phyloP scores from a whole-genome alignment of 2,113 vertebrate genomes.

The Pica pica region DNA sequence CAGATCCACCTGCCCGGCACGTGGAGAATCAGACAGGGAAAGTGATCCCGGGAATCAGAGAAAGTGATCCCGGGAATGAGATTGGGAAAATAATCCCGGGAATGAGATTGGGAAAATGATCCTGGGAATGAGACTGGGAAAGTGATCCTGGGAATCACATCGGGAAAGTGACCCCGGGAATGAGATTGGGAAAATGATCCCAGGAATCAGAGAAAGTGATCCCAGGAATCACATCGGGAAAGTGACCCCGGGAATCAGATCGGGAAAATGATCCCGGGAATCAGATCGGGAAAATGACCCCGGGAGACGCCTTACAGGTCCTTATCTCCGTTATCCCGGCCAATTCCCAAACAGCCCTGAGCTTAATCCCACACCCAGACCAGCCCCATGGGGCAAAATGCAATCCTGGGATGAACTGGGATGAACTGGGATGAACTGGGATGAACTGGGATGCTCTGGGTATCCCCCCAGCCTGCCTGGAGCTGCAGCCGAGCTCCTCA shows the following conservation, averaged over 20 bases:
- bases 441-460: background rate
- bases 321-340: background rate
- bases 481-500: fast-evolving
- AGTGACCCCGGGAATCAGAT: background rate
- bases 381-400: fast-evolving
- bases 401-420: background rate
- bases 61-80: background rate
- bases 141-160: background rate
- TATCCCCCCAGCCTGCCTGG: fast-evolving
- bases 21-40: background rate
- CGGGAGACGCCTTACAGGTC: background rate
- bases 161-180: fast-evolving
- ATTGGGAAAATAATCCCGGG: fast-evolving
- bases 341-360: background rate
- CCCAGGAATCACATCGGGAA: background rate
- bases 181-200: fast-evolving
- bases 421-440: background rate
- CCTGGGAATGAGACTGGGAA: background rate
- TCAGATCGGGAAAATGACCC: fast-evolving
- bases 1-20: background rate
- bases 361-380: background rate
- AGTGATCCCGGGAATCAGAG: background rate
- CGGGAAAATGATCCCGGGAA: fast-evolving
- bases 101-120: background rate
- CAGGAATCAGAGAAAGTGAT: background rate